Conservation (phyloP, 1,140 invertebrate genomes). For the Batillaria attramentaria region DNA sequence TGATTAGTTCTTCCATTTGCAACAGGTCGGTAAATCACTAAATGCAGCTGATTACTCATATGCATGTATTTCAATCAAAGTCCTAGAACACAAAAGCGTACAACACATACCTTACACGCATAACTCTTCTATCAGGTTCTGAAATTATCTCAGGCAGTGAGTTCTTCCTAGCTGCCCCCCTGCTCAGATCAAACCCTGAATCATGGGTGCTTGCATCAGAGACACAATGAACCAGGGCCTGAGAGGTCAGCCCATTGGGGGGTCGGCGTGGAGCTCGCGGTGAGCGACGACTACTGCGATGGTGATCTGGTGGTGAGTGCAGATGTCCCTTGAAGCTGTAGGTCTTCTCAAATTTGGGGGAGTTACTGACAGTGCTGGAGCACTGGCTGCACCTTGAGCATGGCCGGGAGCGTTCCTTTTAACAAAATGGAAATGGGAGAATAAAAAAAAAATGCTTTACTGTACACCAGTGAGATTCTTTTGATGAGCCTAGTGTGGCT, state of each 20-base stretch:
- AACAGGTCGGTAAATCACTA: too few species aligned
- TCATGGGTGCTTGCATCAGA: slow-evolving; percentile 21
- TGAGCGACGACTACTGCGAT: slow-evolving; percentile 26
- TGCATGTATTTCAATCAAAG: too few species aligned
- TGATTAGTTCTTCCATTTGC: too few species aligned
- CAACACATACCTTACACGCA: slow-evolving; percentile 44
- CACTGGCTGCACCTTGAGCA: slow-evolving; percentile 67
- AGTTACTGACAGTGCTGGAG: slow-evolving; percentile 64
- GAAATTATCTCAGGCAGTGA: slow-evolving; percentile 57
- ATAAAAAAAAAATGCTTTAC: not conserved
- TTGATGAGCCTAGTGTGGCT: not conserved
- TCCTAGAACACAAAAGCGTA: not conserved
- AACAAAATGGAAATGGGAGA: slow-evolving; percentile 12
- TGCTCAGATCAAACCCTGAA: slow-evolving; percentile 1
- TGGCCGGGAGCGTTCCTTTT: slow-evolving; percentile 62
- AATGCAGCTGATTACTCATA: too few species aligned
- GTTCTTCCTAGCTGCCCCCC: slow-evolving; percentile 43
- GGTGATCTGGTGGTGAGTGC: slow-evolving; percentile 32
- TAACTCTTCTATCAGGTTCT: slow-evolving; percentile 45
- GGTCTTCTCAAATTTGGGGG: slow-evolving; percentile 56
- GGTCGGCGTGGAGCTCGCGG: slow-evolving; percentile 22
- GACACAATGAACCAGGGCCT: slow-evolving; percentile 42
- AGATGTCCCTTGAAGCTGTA: slow-evolving; percentile 45
- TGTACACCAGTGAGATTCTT: not conserved
- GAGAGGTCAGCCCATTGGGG: slow-evolving; percentile 43